phyloP scores from a whole-genome alignment of 2,888 invertebrate species.

The Dryococelus australis region DNA sequence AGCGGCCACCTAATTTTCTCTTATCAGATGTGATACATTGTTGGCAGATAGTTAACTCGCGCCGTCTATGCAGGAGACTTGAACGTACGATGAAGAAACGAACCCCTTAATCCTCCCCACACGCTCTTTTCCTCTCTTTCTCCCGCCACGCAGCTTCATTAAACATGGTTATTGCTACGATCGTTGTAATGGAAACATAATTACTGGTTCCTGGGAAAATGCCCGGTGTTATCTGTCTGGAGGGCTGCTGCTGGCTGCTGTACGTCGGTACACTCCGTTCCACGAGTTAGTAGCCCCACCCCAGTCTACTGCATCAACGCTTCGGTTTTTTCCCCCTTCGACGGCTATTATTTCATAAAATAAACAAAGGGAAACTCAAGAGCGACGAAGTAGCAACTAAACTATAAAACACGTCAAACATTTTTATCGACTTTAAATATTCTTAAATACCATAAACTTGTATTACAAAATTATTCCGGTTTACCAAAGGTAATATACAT shows the following conservation, averaged over 20 bases:
- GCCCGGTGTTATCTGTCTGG: conserved; percentile 21
- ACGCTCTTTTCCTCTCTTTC: not conserved
- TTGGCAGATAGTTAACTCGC: conserved; percentile 17
- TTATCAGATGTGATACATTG: conserved; percentile 24
- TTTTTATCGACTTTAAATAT: too few species aligned
- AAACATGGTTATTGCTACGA: conserved; percentile 29
- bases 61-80: conserved; percentile 12
- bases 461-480: too few species aligned
- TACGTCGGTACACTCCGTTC: not conserved
- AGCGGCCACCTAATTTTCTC: conserved; percentile 17
- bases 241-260: not conserved
- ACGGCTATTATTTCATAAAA: too few species aligned
- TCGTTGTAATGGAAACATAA: conserved; percentile 27
- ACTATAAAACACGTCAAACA: too few species aligned
- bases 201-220: conserved; percentile 25
- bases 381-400: too few species aligned
- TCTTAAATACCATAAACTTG: too few species aligned
- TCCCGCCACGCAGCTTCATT: not conserved
- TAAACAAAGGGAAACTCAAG: too few species aligned
- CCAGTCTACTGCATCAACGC: too few species aligned
- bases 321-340: too few species aligned
- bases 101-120: conserved; percentile 19
- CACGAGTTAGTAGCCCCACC: not conserved
- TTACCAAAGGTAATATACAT: too few species aligned
- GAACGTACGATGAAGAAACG: not conserved